These are phyloP conservation scores for Clitarchus hookeri DNA, from an alignment of 2,888 invertebrate genomes.

Conservation along the genomic window DNA sequence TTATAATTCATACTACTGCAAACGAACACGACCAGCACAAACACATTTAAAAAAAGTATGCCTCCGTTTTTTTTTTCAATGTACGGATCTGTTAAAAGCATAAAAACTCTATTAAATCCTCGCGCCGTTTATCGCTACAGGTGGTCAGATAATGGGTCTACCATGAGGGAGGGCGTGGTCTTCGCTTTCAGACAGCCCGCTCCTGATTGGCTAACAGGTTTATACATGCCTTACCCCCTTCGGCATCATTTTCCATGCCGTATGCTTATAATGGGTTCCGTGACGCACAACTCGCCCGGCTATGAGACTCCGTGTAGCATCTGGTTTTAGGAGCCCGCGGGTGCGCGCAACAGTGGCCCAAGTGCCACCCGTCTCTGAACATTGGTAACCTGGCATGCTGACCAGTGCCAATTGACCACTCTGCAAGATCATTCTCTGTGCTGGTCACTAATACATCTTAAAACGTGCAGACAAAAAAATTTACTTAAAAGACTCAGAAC, in stretches of 20 bases:
- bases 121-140: constrained; percentile 33
- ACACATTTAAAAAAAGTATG: background rate
- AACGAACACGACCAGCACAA: background rate
- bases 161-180: constrained; percentile 32
- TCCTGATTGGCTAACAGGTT: constrained; percentile 38
- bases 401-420: background rate
- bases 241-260: constrained; percentile 28
- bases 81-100: background rate
- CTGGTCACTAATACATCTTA: background rate
- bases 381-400: background rate
- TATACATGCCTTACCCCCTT: constrained; percentile 25
- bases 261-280: constrained; percentile 26
- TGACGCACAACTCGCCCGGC: constrained; percentile 12
- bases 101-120: constrained; percentile 23
- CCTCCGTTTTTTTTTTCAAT: background rate
- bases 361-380: background rate
- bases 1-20: background rate
- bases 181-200: constrained; percentile 36
- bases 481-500: background rate
- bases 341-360: background rate
- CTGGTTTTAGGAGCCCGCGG: background rate
- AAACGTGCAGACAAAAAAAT: background rate
- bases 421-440: background rate
- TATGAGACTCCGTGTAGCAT: constrained; percentile 14
- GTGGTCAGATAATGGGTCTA: constrained; percentile 39